These are phyloP conservation scores for Cyphomyrus plagiostoma DNA, from an alignment of 2,113 vertebrate genomes.

Conservation along the genomic window DNA sequence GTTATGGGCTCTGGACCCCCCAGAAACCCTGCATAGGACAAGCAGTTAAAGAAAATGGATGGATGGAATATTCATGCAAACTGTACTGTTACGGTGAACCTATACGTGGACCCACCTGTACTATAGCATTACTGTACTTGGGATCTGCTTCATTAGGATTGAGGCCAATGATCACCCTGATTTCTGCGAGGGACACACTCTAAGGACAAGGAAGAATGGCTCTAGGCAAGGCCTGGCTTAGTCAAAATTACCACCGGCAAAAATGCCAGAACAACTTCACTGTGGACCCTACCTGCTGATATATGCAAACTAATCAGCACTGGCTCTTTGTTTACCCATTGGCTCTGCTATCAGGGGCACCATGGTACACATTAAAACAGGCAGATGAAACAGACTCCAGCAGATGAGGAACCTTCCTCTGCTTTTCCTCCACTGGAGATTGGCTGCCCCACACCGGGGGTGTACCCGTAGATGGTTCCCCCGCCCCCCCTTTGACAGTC, in stretches of 20 bases:
- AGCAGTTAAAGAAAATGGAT: neutral
- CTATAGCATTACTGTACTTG: neutral
- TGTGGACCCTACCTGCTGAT: neutral
- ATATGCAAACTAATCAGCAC: neutral
- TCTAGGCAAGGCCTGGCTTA: neutral
- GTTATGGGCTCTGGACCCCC: neutral
- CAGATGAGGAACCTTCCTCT: neutral
- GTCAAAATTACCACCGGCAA: neutral
- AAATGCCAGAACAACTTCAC: neutral
- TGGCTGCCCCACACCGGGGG: neutral
- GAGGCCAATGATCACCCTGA: neutral
- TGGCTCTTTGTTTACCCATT: neutral
- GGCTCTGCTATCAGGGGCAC: neutral
- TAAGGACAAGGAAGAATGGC: neutral
- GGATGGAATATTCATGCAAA: neutral
- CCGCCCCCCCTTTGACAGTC: neutral
- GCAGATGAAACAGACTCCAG: neutral
- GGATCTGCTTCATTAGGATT: neutral
- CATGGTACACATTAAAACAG: neutral
- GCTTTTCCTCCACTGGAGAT: neutral
- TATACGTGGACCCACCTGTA: neutral
- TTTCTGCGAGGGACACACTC: neutral
- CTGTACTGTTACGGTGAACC: neutral
- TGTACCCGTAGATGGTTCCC: neutral
- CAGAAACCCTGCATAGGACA: neutral